Percentiles rank a stretch among this genome's conserved stretches.
Conservation (phyloP, 2,888 invertebrate species). For the Agonopterix subpropinquella region DNA sequence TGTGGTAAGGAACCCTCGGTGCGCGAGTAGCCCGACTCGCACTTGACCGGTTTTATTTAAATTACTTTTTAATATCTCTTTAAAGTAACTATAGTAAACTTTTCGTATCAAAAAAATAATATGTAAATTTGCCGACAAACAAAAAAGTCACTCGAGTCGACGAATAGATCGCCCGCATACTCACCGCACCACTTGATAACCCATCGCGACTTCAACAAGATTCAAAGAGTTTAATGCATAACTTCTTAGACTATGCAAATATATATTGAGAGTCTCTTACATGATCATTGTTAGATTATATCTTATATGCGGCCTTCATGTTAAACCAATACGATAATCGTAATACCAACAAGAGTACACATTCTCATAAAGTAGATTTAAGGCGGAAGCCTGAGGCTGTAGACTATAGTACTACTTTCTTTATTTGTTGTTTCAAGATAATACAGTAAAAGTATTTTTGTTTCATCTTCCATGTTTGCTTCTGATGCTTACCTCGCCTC, state of each 20-base stretch:
- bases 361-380: no score
- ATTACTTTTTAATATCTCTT: no score
- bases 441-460: constrained; percentile 36
- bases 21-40: no score
- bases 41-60: no score
- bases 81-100: neutral
- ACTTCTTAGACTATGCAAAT: constrained; percentile 42
- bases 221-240: constrained; percentile 18
- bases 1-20: no score
- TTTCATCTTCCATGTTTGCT: constrained; percentile 59
- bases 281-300: no score
- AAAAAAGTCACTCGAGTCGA: constrained; percentile 21
- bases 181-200: constrained; percentile 22
- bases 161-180: constrained; percentile 56
- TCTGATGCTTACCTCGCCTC: constrained; percentile 21
- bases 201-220: constrained; percentile 12
- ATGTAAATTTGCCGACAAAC: constrained; percentile 40
- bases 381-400: no score
- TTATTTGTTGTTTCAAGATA: neutral
- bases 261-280: constrained; percentile 13
- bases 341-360: no score
- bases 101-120: neutral
- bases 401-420: neutral
- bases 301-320: no score
- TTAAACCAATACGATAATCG: no score